Evolutionary conservation across 2,113 vertebrate species (phyloP).

Genomic region (Osmerus mordax): DNA sequence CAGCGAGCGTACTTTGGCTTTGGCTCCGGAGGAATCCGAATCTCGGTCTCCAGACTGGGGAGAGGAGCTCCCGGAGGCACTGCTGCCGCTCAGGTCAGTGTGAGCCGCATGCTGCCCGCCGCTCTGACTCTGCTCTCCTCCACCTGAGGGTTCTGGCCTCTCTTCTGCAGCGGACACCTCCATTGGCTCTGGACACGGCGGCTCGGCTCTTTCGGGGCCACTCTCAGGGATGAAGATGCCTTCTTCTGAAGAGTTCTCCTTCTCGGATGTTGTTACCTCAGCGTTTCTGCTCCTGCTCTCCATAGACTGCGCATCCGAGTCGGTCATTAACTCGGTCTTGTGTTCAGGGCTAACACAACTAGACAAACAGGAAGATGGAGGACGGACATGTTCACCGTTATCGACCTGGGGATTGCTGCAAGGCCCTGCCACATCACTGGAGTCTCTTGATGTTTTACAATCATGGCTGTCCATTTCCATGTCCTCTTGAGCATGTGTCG

Average conservation of each 20-base stretch:
- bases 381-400: conserved; percentile 45
- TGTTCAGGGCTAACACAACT: conserved; percentile 38
- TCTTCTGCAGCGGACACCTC: conserved; percentile 77
- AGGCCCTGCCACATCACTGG: conserved; percentile 54
- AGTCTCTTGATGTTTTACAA: conserved; percentile 53
- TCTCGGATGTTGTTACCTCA: conserved; percentile 51
- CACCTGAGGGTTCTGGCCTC: conserved; percentile 64
- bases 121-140: conserved; percentile 47
- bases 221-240: conserved; percentile 10
- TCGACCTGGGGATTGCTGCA: conserved; percentile 53
- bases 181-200: conserved; percentile 41
- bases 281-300: conserved; percentile 30
- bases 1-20: conserved; percentile 75
- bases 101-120: conserved; percentile 63
- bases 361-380: conserved; percentile 2
- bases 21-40: conserved; percentile 76
- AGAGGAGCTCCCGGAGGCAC: conserved; percentile 71
- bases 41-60: conserved; percentile 78
- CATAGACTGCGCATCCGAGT: conserved; percentile 21
- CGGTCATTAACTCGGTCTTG: conserved; percentile 45
- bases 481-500: conserved; percentile 44
- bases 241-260: conserved; percentile 51
- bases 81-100: conserved; percentile 74
- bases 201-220: conserved; percentile 47
- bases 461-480: conserved; percentile 52